Base-by-base conservation (phyloP, 2,888 invertebrate species). In the Apotomis turbidana region DNA sequence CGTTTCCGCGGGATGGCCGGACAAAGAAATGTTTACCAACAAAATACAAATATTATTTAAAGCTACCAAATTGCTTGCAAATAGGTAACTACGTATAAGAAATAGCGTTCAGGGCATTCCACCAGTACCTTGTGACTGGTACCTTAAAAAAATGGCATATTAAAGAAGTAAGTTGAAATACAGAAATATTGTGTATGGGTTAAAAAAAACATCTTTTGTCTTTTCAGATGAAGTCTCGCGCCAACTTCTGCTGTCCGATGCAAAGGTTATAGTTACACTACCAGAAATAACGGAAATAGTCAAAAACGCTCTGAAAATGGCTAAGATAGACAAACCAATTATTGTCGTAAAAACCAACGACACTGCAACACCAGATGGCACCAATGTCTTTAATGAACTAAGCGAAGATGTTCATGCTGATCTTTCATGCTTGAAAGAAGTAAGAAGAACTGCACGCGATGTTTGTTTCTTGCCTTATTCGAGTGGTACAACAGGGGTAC, bases 401-500 rank as follows among this genome's bases (percentile, higher is more conserved):
- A 93, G 92, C 8, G 94, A 95, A 85, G 94, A 93, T 63, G 85
- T 91, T n/a, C 85, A 93, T 58, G 90, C 94, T 0, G 95, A 95
- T 74, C 93, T 92, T 52, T 91, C 94, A 3, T 91, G 92, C 75
- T 81, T 95, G 64, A 94, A 90, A 74, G 81, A 91, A 76, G 91
- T 93, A 0, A 86, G 90, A 67, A 84, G 93, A 70, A 83, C 78
- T 60, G 79, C 90, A 0, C 92, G 95, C 38, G 96, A 97, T 79
- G 86, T 96, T 10, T 94, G 95, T 4, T 90, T 97, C 46, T 80
- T 98, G 74, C 97, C 97, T 0, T 98, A 97, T 90, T 97, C 97
- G 0, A 97, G 97, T 81, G 97, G 97, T 0, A 98, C 98, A 0
- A 98, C 97, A 0, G 98, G 98, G 0, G 76, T 96, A 66, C 96